phyloP scores from a whole-genome alignment of 2,797 vertebrate species.

The Aplochiton taeniatus region DNA sequence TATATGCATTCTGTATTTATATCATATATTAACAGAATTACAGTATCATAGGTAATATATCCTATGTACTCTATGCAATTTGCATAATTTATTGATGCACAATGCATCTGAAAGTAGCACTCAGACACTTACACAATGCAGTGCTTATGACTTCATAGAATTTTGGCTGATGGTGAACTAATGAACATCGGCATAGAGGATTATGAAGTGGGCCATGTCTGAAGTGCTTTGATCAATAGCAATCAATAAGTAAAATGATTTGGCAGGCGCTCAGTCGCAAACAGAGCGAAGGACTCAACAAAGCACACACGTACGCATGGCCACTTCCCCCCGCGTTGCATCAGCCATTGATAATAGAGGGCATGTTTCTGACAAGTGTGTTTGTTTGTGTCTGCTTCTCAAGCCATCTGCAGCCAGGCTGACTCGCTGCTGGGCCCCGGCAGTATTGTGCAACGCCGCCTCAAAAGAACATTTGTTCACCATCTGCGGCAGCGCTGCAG shows the following conservation, averaged over 20 bases:
- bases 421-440: slow-evolving; percentile 54
- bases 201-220: slow-evolving; percentile 32
- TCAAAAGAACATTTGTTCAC: slow-evolving; percentile 72
- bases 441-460: slow-evolving; percentile 62
- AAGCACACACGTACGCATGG: slow-evolving; percentile 22
- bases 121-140: not conserved
- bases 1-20: no score
- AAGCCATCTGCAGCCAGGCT: slow-evolving; percentile 58
- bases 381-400: slow-evolving; percentile 56
- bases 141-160: not conserved
- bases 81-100: not conserved
- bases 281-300: slow-evolving; percentile 48
- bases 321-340: slow-evolving; percentile 38
- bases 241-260: slow-evolving; percentile 46
- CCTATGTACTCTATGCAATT: no score
- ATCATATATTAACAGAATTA: no score
- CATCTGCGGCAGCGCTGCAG: slow-evolving; percentile 63
- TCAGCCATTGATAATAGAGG: slow-evolving; percentile 46
- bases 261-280: slow-evolving; percentile 38
- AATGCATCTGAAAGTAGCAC: not conserved
- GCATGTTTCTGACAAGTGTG: slow-evolving; percentile 33
- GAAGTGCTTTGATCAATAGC: slow-evolving; percentile 38
- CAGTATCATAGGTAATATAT: no score
- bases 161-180: slow-evolving; percentile 36
- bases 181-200: slow-evolving; percentile 23